phyloP scores from a whole-genome alignment of 2,113 vertebrate species.

The Clarias magur region DNA sequence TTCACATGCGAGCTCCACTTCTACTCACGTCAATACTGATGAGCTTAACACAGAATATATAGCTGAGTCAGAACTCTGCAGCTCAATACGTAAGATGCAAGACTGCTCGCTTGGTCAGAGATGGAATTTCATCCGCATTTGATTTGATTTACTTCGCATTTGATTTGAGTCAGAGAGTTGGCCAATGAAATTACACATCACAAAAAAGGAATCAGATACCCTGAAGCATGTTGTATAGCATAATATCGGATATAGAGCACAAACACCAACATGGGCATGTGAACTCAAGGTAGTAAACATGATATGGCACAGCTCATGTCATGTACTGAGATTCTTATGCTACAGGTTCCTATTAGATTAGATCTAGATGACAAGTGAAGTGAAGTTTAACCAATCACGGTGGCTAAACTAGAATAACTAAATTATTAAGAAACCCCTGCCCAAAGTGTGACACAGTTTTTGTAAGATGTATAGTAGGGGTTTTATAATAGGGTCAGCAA shows the following conservation, averaged over 20 bases:
- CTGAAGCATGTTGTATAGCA: not conserved
- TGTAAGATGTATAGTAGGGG: not conserved
- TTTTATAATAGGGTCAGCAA: not conserved
- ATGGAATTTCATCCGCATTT: conserved; percentile 13
- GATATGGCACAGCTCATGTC: not conserved
- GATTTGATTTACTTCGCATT: conserved; percentile 24
- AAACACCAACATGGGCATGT: not conserved
- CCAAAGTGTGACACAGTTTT: no score
- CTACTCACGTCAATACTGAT: not conserved
- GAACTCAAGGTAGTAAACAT: not conserved
- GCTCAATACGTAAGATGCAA: not conserved
- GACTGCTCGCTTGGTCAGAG: not conserved
- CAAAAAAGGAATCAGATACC: conserved; percentile 20
- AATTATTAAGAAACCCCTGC: no score
- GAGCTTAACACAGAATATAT: not conserved
- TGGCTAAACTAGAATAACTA: no score
- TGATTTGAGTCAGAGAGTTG: not conserved
- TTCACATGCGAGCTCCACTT: not conserved
- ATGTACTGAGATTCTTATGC: not conserved
- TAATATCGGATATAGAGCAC: not conserved
- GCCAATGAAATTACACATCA: conserved; percentile 5
- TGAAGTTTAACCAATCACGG: no score
- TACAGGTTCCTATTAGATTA: not conserved
- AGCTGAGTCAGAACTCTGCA: conserved; percentile 25
- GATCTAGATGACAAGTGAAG: not conserved